Evolutionary conservation across 1,140 invertebrate species (phyloP).

Genomic region (Cydia strobilella): DNA sequence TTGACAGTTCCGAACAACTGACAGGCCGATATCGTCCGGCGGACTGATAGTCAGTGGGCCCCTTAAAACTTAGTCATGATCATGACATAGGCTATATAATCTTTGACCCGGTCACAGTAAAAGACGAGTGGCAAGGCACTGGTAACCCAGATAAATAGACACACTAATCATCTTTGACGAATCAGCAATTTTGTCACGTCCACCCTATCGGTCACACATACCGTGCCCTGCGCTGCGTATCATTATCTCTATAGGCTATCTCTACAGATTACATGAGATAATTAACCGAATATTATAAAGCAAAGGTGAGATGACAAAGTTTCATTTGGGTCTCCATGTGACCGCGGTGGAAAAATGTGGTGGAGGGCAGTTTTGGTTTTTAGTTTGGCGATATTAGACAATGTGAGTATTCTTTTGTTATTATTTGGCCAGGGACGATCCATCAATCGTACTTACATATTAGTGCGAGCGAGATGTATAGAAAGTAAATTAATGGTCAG

Average conservation of each 20-base stretch:
- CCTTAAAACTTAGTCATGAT: no score
- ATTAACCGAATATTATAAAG: slow-evolving; percentile 31
- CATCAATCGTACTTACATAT: no score
- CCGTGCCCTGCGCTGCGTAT: background rate
- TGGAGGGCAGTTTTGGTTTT: slow-evolving; percentile 40
- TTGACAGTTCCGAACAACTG: no score
- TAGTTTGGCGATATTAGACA: slow-evolving; percentile 36
- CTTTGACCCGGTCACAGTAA: no score
- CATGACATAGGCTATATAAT: no score
- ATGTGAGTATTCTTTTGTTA: slow-evolving; percentile 48
- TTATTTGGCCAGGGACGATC: slow-evolving; percentile 2
- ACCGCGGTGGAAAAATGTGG: slow-evolving; percentile 46
- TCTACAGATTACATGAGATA: slow-evolving; percentile 12
- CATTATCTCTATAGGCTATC: slow-evolving; percentile 8
- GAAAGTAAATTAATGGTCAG: no score
- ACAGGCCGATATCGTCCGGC: no score
- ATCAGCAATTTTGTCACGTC: slow-evolving; percentile 20
- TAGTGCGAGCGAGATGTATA: no score
- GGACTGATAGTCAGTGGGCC: no score
- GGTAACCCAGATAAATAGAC: slow-evolving; percentile 18
- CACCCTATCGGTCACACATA: slow-evolving; percentile 19
- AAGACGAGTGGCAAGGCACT: background rate
- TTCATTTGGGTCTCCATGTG: slow-evolving; percentile 43
- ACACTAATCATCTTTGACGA: slow-evolving; percentile 12
- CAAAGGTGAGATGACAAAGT: background rate